A percentile compares a stretch with the other conserved stretches of the same genome.
Conservation (phyloP, 2,113 vertebrate species). For the Tetrax tetrax region DNA sequence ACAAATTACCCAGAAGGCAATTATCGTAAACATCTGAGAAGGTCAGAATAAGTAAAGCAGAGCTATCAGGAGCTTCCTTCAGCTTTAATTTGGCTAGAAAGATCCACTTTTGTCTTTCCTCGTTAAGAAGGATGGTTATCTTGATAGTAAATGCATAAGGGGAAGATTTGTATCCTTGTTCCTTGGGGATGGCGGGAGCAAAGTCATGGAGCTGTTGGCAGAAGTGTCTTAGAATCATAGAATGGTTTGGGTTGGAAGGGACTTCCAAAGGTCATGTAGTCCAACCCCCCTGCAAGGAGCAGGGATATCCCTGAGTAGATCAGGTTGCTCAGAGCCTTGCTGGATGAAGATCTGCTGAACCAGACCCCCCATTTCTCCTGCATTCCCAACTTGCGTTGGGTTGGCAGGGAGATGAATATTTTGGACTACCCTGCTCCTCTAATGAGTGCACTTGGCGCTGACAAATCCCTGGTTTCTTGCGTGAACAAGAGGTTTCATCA, state of each 20-base stretch:
- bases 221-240: not conserved
- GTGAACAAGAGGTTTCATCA: not conserved
- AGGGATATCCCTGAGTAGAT: no score
- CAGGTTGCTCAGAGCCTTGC: no score
- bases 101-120: conserved; percentile 27
- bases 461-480: not conserved
- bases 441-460: not conserved
- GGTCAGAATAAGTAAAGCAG: conserved; percentile 13
- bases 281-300: no score
- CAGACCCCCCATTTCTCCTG: not conserved
- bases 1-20: conserved; percentile 42
- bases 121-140: conserved; percentile 28
- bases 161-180: conserved; percentile 14
- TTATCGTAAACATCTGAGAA: conserved; percentile 31
- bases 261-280: no score
- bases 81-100: not conserved
- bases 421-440: not conserved
- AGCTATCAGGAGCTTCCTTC: conserved; percentile 11
- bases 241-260: no score
- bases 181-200: not conserved
- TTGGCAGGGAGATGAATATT: not conserved
- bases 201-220: not conserved
- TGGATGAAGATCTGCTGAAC: not conserved
- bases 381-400: not conserved
- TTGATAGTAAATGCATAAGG: not conserved